phyloP scores from a whole-genome alignment of 2,888 invertebrate species.

The Athalia rosae region DNA sequence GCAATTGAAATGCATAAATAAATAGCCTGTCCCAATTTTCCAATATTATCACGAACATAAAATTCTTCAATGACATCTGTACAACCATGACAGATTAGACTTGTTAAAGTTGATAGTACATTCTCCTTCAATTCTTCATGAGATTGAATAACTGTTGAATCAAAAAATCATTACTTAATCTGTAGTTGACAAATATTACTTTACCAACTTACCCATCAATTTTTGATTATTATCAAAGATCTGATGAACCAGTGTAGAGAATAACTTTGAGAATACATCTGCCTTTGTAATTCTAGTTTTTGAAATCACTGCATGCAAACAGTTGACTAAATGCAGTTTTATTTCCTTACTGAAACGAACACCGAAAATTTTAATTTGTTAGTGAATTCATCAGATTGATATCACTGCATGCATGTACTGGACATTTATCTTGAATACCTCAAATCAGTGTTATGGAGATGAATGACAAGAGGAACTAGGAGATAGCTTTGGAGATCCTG shows the following conservation, averaged over 20 bases:
- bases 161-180: background rate
- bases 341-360: constrained; percentile 72
- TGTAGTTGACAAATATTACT: constrained; percentile 1
- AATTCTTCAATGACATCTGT: constrained; percentile 75
- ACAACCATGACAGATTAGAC: constrained; percentile 75
- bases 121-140: constrained; percentile 81
- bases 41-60: constrained; percentile 77
- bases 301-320: constrained; percentile 74
- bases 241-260: constrained; percentile 75
- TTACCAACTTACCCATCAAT: constrained; percentile 74
- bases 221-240: constrained; percentile 76
- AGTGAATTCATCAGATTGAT: constrained; percentile 9
- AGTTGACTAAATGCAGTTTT: constrained; percentile 75
- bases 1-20: constrained; percentile 81
- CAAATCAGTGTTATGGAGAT: constrained; percentile 62
- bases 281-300: constrained; percentile 74
- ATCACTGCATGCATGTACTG: background rate
- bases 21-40: constrained; percentile 80
- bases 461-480: constrained; percentile 74
- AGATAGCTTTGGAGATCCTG: constrained; percentile 77
- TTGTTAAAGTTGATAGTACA: constrained; percentile 76
- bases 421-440: constrained; percentile 56
- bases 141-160: constrained; percentile 75
- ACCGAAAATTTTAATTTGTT: constrained; percentile 42
- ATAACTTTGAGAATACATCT: constrained; percentile 77